Evolutionary conservation across 2,888 invertebrate species (phyloP).

Genomic region (Abscondita cerata): DNA sequence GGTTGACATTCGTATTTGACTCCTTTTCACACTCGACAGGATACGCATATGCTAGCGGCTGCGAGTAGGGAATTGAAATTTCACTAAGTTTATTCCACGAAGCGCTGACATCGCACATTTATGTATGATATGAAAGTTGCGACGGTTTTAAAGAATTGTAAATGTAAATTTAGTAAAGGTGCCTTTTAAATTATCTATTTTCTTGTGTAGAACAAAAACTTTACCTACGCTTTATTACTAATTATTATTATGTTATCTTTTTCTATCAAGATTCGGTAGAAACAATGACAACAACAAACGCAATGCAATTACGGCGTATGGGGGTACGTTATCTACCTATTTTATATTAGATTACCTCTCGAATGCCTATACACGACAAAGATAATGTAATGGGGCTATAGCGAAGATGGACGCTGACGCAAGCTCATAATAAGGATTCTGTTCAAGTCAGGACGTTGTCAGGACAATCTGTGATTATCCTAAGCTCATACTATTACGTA

Average conservation of each 20-base stretch:
- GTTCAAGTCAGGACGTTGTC: conserved; percentile 32
- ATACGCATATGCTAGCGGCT: conserved; percentile 32
- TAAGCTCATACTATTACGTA: conserved; percentile 31
- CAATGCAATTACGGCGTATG: conserved; percentile 45
- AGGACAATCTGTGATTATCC: conserved; percentile 39
- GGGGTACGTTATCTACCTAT: conserved; percentile 38
- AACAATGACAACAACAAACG: conserved; percentile 36
- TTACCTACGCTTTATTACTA: too few species aligned
- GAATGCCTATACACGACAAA: conserved; percentile 30
- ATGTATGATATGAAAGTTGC: conserved; percentile 22
- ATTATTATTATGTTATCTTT: conserved; percentile 1
- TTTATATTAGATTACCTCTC: too few species aligned
- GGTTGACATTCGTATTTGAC: conserved; percentile 39
- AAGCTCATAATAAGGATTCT: conserved; percentile 33
- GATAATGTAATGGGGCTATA: conserved; percentile 37
- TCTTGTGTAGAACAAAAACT: too few species aligned
- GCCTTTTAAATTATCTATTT: too few species aligned
- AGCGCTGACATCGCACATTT: conserved; percentile 33
- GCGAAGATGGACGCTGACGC: conserved; percentile 37
- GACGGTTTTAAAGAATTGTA: conserved; percentile 23
- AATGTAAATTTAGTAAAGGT: too few species aligned
- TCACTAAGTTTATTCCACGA: conserved; percentile 35
- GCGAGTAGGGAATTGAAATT: conserved; percentile 35
- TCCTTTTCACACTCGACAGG: conserved; percentile 37
- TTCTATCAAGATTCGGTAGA: conserved; percentile 26